Conservation (phyloP, 1,140 invertebrate species). For the Hylaeus anthracinus region DNA sequence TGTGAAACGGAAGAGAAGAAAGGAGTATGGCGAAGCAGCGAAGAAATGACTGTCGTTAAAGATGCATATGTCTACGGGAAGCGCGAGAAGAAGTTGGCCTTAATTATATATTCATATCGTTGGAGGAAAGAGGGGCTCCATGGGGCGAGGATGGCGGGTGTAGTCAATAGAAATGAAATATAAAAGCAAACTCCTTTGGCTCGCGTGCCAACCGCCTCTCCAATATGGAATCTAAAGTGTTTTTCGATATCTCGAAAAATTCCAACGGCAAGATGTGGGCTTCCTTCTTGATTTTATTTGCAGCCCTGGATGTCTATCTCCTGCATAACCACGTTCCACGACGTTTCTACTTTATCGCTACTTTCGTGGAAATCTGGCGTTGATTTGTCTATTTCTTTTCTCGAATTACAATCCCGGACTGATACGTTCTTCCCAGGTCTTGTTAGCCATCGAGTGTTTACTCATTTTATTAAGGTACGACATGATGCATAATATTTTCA, state of each 20-base stretch:
- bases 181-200: conserved; percentile 55
- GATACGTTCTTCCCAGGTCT: not conserved
- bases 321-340: conserved; percentile 36
- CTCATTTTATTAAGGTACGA: no score
- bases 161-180: conserved; percentile 72
- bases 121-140: conserved; percentile 50
- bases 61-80: conserved; percentile 30
- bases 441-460: not conserved
- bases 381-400: conserved; percentile 4
- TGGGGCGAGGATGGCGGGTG: conserved; percentile 23
- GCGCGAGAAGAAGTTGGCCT: conserved; percentile 41
- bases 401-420: not conserved
- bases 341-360: conserved; percentile 18
- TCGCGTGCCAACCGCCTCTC: conserved; percentile 44
- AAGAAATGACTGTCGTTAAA: conserved; percentile 9
- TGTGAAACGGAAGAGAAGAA: not conserved
- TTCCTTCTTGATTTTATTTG: conserved; percentile 62
- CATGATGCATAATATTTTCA: no score
- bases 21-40: not conserved
- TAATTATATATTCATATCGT: conserved; percentile 71
- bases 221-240: conserved; percentile 69
- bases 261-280: conserved; percentile 28
- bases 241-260: conserved; percentile 72
- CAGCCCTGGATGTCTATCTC: conserved; percentile 35
- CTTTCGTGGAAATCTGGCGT: conserved; percentile 33